These are phyloP conservation scores for Stenotaenia linearis DNA, from an alignment of 2,888 invertebrate genomes.

Conservation along the genomic window DNA sequence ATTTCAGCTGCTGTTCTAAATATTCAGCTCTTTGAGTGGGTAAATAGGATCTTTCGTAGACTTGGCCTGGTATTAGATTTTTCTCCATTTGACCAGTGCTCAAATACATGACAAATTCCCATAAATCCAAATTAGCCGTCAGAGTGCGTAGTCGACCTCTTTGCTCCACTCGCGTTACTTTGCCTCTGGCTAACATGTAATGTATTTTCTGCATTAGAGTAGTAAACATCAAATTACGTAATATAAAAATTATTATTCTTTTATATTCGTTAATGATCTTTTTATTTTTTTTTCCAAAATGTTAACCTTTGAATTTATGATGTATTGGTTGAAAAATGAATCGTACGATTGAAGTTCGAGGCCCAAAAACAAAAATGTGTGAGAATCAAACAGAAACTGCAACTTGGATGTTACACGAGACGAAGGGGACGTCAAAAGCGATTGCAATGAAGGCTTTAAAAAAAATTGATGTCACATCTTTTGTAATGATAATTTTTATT, in stretches of 20 bases:
- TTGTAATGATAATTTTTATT: not conserved
- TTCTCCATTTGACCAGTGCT: slow-evolving; percentile 34
- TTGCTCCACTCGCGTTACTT: slow-evolving; percentile 24
- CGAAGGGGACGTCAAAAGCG: not conserved
- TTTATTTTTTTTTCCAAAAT: not conserved
- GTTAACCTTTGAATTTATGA: slow-evolving; percentile 32
- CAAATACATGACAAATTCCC: slow-evolving; percentile 36
- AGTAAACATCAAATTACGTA: not conserved
- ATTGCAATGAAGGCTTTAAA: not conserved
- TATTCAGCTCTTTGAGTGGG: slow-evolving; percentile 36
- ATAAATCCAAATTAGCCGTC: slow-evolving; percentile 35
- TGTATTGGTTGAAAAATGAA: slow-evolving; percentile 31
- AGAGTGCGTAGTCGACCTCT: slow-evolving; percentile 29
- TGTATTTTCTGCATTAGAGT: slow-evolving; percentile 26
- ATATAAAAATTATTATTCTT: too few species aligned
- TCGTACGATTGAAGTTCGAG: slow-evolving; percentile 29
- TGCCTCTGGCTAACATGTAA: slow-evolving; percentile 31
- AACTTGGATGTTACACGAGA: not conserved
- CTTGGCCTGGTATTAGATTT: slow-evolving; percentile 33
- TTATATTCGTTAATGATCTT: not conserved
- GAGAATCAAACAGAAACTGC: slow-evolving; percentile 26
- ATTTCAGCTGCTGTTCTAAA: slow-evolving; percentile 32
- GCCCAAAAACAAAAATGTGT: slow-evolving; percentile 34
- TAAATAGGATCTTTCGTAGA: slow-evolving; percentile 34
- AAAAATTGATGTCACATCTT: not conserved